Evolutionary conservation across 2,888 invertebrate genomes (phyloP), one percentile per base, ranked within the genome.

Genomic region (Hypercompe scribonia): DNA sequence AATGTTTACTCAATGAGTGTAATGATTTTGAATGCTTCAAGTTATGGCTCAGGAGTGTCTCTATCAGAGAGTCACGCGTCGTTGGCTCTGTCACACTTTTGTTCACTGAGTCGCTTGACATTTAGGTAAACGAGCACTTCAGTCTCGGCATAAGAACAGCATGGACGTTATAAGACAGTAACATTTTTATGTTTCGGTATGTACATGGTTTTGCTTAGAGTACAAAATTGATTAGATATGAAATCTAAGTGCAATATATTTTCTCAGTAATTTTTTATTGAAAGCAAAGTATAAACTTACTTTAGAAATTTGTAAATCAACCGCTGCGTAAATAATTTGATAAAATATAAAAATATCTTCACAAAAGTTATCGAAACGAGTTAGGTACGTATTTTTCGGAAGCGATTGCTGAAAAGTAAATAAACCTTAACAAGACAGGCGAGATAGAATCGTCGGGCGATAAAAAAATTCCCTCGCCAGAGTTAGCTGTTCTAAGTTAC

Each of bases 41-140:
- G 80, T 81, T 79, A 78, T 78, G 74, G 77, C 78, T 75, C 71
- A 66, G 75, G 74, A 81, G 83, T 76, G 80, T 81, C 82, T 88
- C 89, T 92, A 92, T 92, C 91, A 79, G 84, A 73, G 78, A 81
- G 78, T 90, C 87, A 92, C 92, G 90, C 90, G 86, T 90, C 92
- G 91, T 89, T 92, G 91, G 81, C 84, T 89, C 77, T 86, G 83
- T 86, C 86, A 82, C 81, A 83, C 82, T 88, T 89, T 88, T 83
- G 86, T 87, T 85, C 88, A 87, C 83, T 87, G 86, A 87, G 80
- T 89, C 87, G 86, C 78, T 81, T 83, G 82, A 80, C 82, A 86
- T 84, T 88, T 84, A 77, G 78, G 71, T 78, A 78, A 83, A 87
- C 82, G 81, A 82, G 77, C 77, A 63, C 76, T 65, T 74, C 72